Base-by-base conservation (phyloP, 1,140 invertebrate species). In the Drusus annulatus region DNA sequence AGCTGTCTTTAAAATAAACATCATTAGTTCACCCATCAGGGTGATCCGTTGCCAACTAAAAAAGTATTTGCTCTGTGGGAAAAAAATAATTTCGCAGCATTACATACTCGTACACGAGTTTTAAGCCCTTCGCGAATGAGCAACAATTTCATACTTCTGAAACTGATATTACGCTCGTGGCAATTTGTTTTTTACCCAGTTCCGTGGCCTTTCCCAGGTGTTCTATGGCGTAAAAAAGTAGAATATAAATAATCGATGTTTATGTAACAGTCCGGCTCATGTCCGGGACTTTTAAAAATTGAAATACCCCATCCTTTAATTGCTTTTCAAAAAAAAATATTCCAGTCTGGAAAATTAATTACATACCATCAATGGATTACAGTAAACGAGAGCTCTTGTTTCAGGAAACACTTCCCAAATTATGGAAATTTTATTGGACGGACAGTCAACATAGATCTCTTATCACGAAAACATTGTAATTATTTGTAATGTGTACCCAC, bases 221-320 rank as follows among this genome's bases (percentile, higher is more conserved):
- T 28, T 63, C 3, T 28, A 21, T 68, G 63, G 31, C 13, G 36
- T 36, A 36, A 68, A 16, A 68, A 16, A 68, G 31, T 45, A 21
- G 31, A n/a, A 21, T 45, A 19, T 68, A 31, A 50, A 68, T 50
- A 68, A 68, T 68, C 63, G n/a, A 68, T 68, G 63, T 68, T 31
- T 31, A 17, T 68, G 50, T 68, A 50, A 68, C 25, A 45, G 8
- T 2, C 36, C 31, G 60, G 68, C 7, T 51, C 76, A 25, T n/a
- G 60, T 36, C 56, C 17, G 8, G 17, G 28, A 50, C 21, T 76
- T 54, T n/a, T 28, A 21, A 23, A 63, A 62, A 62, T 28, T 28
- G 31, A 45, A 45, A 21, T 63, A 28, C 25, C 10, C 60, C 23
- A 5, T 13, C 50, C 1, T n/a, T 56, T 25, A 51, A 56, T 74